Base-by-base conservation (phyloP, 2,888 invertebrate species). In the Pilophorus perplexus region DNA sequence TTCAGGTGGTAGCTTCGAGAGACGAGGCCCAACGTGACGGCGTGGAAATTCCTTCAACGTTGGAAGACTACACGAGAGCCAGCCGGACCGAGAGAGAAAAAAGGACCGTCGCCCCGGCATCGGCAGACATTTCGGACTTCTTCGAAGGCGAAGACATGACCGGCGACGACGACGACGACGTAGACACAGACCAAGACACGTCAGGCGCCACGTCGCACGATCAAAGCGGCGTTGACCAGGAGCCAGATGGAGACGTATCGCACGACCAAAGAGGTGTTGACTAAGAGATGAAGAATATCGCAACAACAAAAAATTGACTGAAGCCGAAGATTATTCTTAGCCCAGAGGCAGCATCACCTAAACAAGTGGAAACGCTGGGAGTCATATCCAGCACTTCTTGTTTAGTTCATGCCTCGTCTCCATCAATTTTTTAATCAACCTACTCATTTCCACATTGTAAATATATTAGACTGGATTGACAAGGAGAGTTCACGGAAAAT, bases 61-160 rank as follows among this genome's bases (percentile, higher is more conserved):
- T 70, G n/a, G 70, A 70, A 37, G 70, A 70, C 52, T 70, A 70
- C 66, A 69, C 69, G 8, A 14, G 60, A 5, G 62, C 62, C 16
- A 59, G 64, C n/a, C 46, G 68, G 22, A 44, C 42, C 42, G 52
- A 67, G 52, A 54, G 55, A 25, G 59, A 67, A 16, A 42, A 64
- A 12, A 6, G 62, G 4, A n/a, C n/a, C n/a, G n/a, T n/a, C n/a
- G 46, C 28, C 16, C 18, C 14, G 1, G 28, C 62, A n/a, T 50
- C 38, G 16, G 40, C 66, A 6, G 68, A 68, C n/a, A 37, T 67
- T 5, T 64, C 66, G 2, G 68, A 68, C 57, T 68, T 68, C 38
- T 68, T 60, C 40, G 46, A n/a, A n/a, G n/a, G n/a, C n/a, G 68
- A 68, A 28, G 68, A 68, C 42, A 44, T 68, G 33, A 64, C 55